Evolutionary conservation across 2,888 invertebrate species (phyloP).

Genomic region (Leptopilina drosophilae): DNA sequence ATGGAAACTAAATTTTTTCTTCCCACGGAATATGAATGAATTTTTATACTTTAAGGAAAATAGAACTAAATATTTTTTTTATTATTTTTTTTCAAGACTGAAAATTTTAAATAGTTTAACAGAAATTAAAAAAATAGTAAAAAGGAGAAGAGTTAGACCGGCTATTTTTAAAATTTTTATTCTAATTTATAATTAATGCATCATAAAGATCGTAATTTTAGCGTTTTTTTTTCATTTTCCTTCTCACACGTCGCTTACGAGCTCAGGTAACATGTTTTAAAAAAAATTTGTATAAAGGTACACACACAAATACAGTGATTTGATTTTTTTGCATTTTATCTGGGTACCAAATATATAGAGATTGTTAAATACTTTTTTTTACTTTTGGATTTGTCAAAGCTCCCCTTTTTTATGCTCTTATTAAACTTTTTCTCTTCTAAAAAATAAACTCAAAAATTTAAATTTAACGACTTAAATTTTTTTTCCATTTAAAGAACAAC

Average conservation of each 20-base stretch:
- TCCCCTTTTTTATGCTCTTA: not conserved
- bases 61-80: no score
- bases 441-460: no score
- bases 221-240: not conserved
- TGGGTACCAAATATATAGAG: conserved; percentile 3
- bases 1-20: no score
- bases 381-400: conserved; percentile 11
- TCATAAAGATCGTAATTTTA: conserved; percentile 26
- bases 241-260: conserved; percentile 10
- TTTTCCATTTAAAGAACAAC: no score
- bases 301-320: conserved; percentile 12
- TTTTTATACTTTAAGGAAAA: no score
- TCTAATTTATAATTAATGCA: not conserved
- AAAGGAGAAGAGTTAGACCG: conserved; percentile 11
- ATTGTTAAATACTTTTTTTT: not conserved
- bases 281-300: not conserved
- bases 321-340: conserved; percentile 8
- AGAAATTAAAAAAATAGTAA: not conserved
- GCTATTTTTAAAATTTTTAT: conserved; percentile 27
- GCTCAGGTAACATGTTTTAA: conserved; percentile 34
- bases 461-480: no score
- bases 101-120: no score
- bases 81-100: no score
- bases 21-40: no score
- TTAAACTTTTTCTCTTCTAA: no score